phyloP scores from a whole-genome alignment of 1,140 invertebrate species.

The Bombus impatiens region DNA sequence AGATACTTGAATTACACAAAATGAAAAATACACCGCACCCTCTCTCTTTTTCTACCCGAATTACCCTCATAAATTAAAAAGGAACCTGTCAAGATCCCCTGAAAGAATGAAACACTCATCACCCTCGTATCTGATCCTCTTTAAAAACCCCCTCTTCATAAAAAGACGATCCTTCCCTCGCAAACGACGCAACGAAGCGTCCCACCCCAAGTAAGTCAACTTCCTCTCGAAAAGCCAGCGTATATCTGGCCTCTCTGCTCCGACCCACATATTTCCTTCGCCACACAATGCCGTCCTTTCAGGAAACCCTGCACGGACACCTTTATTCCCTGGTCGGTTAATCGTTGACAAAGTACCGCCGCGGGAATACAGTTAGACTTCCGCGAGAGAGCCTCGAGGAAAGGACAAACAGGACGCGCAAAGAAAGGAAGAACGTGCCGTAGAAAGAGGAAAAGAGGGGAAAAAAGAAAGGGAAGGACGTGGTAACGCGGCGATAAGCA shows the following conservation, averaged over 20 bases:
- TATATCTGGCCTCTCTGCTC: neutral
- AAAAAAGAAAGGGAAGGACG: neutral
- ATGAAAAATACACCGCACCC: too few species aligned
- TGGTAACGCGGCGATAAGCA: neutral
- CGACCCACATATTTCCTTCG: neutral
- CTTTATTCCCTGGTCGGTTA: conserved; percentile 42
- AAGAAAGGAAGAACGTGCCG: neutral
- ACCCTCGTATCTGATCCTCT: neutral
- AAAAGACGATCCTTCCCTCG: neutral
- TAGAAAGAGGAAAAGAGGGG: conserved; percentile 14
- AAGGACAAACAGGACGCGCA: conserved; percentile 44
- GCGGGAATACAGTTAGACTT: conserved; percentile 59
- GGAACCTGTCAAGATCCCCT: too few species aligned
- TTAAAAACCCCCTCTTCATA: too few species aligned
- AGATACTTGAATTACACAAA: too few species aligned
- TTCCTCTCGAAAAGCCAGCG: conserved; percentile 5
- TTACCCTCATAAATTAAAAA: neutral
- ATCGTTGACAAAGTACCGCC: conserved; percentile 57
- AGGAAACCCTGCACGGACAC: conserved; percentile 7
- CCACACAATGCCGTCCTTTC: neutral
- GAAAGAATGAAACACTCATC: neutral
- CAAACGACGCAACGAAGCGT: neutral
- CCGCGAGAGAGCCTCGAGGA: conserved; percentile 41
- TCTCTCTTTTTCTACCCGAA: neutral
- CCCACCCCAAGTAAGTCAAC: conserved; percentile 7